Evolutionary conservation across 2,797 vertebrate genomes (phyloP), one percentile per base, ranked within the genome.

Genomic region (Echiichthys vipera): DNA sequence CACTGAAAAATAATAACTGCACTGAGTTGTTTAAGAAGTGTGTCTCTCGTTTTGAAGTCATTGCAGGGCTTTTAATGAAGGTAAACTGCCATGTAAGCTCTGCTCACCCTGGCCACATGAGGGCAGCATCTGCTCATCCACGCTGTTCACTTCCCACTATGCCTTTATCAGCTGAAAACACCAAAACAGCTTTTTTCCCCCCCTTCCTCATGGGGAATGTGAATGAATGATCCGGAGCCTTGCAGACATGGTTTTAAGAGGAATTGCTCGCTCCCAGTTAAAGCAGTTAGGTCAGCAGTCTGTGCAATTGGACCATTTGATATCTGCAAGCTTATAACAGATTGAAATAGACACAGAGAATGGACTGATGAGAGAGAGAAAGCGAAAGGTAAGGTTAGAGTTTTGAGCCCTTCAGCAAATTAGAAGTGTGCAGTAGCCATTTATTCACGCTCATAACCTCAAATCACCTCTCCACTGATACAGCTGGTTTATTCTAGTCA

Each of bases 91-190:
- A 12, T 62, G 17, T 12, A 10, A 22, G 53, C 55, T 76, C 13
- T 71, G 42, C 82, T 64, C 47, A 17, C 1, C 11, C 0, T 64
- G 58, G 65, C 92, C 92, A 92, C 91, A 84, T 5, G 89, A 86
- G 90, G 91, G 91, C 90, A 89, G 88, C 83, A 86, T 85, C 71
- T 37, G 40, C 46, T 83, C 63, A 68, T 42, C 32, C 30, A 74
- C 9, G 3, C n/a, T 9, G 0, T 7, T 6, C 3, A 2, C 20
- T n/a, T 39, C 3, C 8, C 12, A 5, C 42, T 8, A 0, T 17
- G 6, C 4, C 36, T 46, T 7, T 20, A 45, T 53, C 37, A 18
- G 59, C 59, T 62, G 27, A 22, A 64, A 46, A 55, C 29, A 15
- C 30, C 64, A 18, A 37, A 34, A 27, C 49, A n/a, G 58, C 14